Percentiles rank a stretch among this genome's conserved stretches.
Conservation (phyloP, 2,888 invertebrate genomes). For the Luperina nickerlii region DNA sequence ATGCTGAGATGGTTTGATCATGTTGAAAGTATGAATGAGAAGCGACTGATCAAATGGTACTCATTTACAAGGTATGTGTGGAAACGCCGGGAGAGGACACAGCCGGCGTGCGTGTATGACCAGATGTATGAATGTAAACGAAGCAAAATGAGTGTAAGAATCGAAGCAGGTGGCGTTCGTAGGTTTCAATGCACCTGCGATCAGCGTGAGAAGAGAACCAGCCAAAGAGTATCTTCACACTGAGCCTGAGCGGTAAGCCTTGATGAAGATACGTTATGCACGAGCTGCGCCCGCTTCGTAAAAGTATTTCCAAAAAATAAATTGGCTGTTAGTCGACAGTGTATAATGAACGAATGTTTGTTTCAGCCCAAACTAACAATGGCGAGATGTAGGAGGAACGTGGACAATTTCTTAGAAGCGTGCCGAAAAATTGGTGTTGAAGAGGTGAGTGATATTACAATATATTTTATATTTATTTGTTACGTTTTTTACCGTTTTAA, state of each 20-base stretch:
- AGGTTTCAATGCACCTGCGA: not conserved
- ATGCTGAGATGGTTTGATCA: not conserved
- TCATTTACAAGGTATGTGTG: no score
- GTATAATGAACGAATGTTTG: not conserved
- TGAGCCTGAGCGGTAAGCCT: not conserved
- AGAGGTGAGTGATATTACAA: constrained; percentile 92
- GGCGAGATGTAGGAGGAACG: constrained; percentile 98
- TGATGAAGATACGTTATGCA: no score
- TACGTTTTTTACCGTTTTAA: not conserved
- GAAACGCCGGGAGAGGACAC: no score
- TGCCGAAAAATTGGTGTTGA: constrained; percentile 98
- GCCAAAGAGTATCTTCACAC: not conserved
- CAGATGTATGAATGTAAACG: no score
- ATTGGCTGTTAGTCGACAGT: not conserved
- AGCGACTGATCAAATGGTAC: not conserved
- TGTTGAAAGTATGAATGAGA: not conserved
- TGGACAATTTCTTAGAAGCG: constrained; percentile 98
- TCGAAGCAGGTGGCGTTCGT: not conserved
- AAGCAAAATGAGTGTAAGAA: not conserved
- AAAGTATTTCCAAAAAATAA: no score
- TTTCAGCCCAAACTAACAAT: constrained; percentile 97
- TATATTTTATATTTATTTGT: not conserved
- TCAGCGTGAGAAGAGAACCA: not conserved
- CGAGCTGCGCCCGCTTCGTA: no score
- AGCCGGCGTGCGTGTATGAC: no score